Percentiles rank a stretch among this genome's conserved stretches.
These are phyloP conservation scores for Eufriesea mexicana DNA, from an alignment of 1,140 invertebrate genomes.

Conservation along the genomic window DNA sequence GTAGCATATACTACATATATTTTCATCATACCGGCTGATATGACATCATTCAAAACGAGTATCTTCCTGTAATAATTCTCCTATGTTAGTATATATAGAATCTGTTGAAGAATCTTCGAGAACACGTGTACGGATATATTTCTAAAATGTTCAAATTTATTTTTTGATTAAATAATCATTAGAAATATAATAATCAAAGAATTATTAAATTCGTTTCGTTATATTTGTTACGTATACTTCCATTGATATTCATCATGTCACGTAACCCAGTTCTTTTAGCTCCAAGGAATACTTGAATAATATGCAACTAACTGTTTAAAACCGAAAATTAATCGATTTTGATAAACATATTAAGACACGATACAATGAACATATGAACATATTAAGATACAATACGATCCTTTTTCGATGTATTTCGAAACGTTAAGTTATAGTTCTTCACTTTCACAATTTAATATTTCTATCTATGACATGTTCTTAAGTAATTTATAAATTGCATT, in stretches of 20 bases:
- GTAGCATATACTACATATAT: background rate
- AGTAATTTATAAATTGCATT: too few species aligned
- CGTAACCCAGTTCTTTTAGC: background rate
- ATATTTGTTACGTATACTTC: background rate
- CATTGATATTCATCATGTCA: background rate
- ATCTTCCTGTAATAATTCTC: background rate
- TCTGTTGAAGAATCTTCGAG: background rate
- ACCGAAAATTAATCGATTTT: too few species aligned
- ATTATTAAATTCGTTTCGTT: background rate
- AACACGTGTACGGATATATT: background rate
- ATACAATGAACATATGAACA: too few species aligned
- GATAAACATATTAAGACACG: background rate
- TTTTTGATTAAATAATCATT: background rate
- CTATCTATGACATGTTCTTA: too few species aligned
- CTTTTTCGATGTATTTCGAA: too few species aligned
- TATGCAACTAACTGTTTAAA: conserved; percentile 1
- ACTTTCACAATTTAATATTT: too few species aligned
- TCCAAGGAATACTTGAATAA: background rate
- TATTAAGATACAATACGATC: too few species aligned
- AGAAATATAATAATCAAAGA: too few species aligned
- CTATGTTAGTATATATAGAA: background rate
- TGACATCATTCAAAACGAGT: conserved; percentile 26
- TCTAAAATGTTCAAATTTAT: background rate
- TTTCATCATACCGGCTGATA: conserved; percentile 23
- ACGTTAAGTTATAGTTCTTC: too few species aligned